Base-by-base conservation (phyloP, 1,140 invertebrate genomes). In the Microplitis demolitor region DNA sequence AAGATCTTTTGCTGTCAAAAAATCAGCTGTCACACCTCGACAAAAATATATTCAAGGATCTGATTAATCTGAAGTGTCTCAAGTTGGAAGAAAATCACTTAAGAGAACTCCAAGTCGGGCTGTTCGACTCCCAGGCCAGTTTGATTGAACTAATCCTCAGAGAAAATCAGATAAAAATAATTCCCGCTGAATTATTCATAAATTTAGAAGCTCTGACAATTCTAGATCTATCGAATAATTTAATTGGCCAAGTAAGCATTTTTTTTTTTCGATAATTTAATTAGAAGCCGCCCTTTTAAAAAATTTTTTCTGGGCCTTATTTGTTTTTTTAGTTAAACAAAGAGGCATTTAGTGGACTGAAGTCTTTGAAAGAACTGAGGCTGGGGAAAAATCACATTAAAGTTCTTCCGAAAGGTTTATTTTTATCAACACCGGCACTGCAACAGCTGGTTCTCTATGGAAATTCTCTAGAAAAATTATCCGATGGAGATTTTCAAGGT, bases 11-110 rank as follows among this genome's bases (percentile, higher is more conserved):
- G 45, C 69, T 91, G 4, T 80, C 85, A 1, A 80, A 84, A 39
- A 91, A 91, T 76, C 72, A 81, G 5, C 72, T 91, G 1, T 75
- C 63, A 3, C 53, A 56, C 2, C 66, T 89, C 3, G 78, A 90
- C 0, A 82, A 87, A 31, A 85, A 88, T 0, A 75, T 92, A 11
- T 94, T 96, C 78, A 83, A 85, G 3, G 91, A 91, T 63, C 89
- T 91, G 51, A 82, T 85, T 1, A 89, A 89, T 39, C 80, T 96
- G 0, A 91, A 91, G 67, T 88, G 90, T 0, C 87, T 96, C 1
- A 91, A 92, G 74, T 84, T 96, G 58, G 92, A 93, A 14, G 91
- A 92, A 71, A 95, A 95, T 82, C 87, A 88, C 77, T 83, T 95
- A 9, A 84, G 85, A 9, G 88, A 89, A 37, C 85, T 94, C 16